These are phyloP conservation scores for Acronicta aceris DNA, from an alignment of 2,888 invertebrate species.

Conservation along the genomic window DNA sequence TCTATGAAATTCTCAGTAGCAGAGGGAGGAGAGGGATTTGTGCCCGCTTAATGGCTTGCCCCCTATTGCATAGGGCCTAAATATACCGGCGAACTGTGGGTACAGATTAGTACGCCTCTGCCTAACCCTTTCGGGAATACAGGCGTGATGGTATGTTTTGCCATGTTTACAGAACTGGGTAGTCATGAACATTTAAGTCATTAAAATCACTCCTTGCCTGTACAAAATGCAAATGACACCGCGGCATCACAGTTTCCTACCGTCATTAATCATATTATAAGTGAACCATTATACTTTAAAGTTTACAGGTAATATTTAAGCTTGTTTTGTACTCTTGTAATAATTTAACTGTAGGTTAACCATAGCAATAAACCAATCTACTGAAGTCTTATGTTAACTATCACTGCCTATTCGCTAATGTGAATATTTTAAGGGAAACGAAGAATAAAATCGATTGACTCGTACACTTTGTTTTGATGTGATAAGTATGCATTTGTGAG, in stretches of 20 bases:
- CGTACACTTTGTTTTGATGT: slow-evolving; percentile 15
- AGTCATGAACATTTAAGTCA: no score
- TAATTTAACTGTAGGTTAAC: slow-evolving; percentile 26
- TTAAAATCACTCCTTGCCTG: no score
- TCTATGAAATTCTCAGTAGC: no score
- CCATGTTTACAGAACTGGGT: no score
- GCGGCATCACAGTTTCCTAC: background rate
- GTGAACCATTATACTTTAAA: slow-evolving; percentile 9
- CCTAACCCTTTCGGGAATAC: no score
- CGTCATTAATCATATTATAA: background rate
- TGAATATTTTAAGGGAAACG: slow-evolving; percentile 55
- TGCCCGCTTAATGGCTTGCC: no score
- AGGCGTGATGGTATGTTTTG: no score
- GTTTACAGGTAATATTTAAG: slow-evolving; percentile 3
- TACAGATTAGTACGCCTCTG: no score
- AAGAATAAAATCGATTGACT: slow-evolving; percentile 45
- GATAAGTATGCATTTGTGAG: background rate
- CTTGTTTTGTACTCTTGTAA: slow-evolving; percentile 30
- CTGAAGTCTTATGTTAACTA: slow-evolving; percentile 51
- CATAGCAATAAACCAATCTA: slow-evolving; percentile 40
- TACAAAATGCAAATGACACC: no score
- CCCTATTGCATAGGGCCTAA: no score
- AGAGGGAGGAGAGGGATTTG: no score
- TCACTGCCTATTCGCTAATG: slow-evolving; percentile 64
- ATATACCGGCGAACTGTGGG: no score